Evolutionary conservation across 2,113 vertebrate genomes (phyloP).

Genomic region (Thalassoma bifasciatum): DNA sequence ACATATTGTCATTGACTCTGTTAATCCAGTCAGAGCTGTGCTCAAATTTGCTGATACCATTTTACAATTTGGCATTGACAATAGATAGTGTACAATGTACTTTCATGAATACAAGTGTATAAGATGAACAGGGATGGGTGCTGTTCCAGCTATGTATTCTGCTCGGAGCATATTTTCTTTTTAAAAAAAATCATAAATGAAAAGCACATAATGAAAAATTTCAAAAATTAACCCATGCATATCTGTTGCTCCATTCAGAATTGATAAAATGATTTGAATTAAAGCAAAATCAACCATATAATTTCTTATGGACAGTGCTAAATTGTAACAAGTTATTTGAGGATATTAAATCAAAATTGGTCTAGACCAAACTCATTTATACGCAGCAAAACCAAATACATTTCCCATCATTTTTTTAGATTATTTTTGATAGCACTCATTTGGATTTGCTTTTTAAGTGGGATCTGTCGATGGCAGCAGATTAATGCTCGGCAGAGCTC

Average conservation of each 20-base stretch:
- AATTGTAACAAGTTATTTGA: no score
- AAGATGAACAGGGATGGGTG: not conserved
- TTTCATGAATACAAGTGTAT: no score
- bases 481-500: slow-evolving; percentile 65
- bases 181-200: no score
- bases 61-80: not conserved
- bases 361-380: no score
- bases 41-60: not conserved
- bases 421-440: slow-evolving; percentile 38
- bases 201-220: not conserved
- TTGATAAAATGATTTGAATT: slow-evolving; percentile 16
- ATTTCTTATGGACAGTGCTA: no score
- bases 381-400: slow-evolving; percentile 3
- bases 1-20: not conserved
- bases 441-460: slow-evolving; percentile 59
- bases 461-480: slow-evolving; percentile 58
- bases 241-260: no score
- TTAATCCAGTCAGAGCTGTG: not conserved
- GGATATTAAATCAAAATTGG: no score
- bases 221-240: no score
- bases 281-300: no score
- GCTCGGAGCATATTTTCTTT: not conserved
- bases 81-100: no score
- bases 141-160: not conserved
- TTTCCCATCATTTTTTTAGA: slow-evolving; percentile 30